phyloP scores from a whole-genome alignment of 1,140 invertebrate genomes.

The Trichoplusia ni region DNA sequence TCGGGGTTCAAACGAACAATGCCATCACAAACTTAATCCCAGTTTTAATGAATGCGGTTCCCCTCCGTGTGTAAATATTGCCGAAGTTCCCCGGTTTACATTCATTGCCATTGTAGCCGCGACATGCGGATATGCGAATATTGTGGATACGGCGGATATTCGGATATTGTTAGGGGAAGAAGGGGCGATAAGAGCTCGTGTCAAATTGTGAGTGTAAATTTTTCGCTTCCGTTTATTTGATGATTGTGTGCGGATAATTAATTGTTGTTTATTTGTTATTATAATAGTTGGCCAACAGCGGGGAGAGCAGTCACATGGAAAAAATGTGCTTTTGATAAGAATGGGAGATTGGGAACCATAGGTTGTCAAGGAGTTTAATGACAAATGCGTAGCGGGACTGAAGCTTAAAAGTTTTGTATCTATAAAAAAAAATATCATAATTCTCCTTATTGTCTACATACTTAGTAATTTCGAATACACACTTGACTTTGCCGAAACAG shows the following conservation, averaged over 20 bases:
- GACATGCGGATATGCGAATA: conserved; percentile 19
- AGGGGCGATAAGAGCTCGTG: conserved; percentile 20
- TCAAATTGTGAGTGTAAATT: conserved; percentile 24
- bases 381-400: too few relatives aligned
- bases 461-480: too few relatives aligned
- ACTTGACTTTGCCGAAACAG: not conserved
- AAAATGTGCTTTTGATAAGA: too few relatives aligned
- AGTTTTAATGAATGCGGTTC: conserved; percentile 33
- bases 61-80: conserved; percentile 24
- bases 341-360: too few relatives aligned
- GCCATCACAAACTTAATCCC: conserved; percentile 33
- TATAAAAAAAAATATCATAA: too few relatives aligned
- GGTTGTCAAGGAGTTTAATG: too few relatives aligned
- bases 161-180: conserved; percentile 31
- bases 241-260: conserved; percentile 15
- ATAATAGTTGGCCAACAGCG: too few relatives aligned
- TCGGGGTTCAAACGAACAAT: conserved; percentile 23
- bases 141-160: conserved; percentile 5
- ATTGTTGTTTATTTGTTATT: not conserved
- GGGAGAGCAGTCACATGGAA: too few relatives aligned
- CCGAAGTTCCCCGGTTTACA: conserved; percentile 25
- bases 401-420: too few relatives aligned
- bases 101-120: conserved; percentile 35
- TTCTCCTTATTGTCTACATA: too few relatives aligned
- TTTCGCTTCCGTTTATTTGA: conserved; percentile 24